Base-by-base conservation (phyloP, 1,140 invertebrate genomes). In the Hyphantria cunea region DNA sequence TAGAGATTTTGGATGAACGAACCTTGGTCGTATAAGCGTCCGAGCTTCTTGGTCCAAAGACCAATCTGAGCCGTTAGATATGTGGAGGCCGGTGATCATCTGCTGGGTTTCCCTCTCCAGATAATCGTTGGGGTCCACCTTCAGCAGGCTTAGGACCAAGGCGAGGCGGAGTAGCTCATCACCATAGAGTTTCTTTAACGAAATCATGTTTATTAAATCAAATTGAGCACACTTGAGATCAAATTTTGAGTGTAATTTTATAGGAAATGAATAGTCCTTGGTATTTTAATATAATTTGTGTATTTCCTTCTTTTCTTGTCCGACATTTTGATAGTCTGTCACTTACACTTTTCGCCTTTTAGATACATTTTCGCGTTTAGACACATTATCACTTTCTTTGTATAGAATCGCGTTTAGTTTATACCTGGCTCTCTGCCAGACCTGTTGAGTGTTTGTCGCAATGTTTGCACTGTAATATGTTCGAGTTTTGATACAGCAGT, bases 131-230 rank as follows among this genome's bases (percentile, higher is more conserved):
- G 95, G 93, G 78, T 96, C 94, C 0, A 95, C 93, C 70, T 95
- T 92, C 10, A 97, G 84, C 5, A 97, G 90, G 76, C 95, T 96
- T 12, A 97, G 90, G 13, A 97, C 89, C 56, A 97, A 85, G 6
- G 96, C 95, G 6, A 97, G 88, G 69, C 96, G 94, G 12, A 97
- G 87, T 49, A 97, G 88, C 86, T 96, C 96, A 76, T 97, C 95
- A 12, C 94, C 92, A 66, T 95, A 95, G 4, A 95, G 80, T 83
- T 96, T 96, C 84, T 96, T 96, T 64, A 95, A 80, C 56, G 93
- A 93, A 77, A 95, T 89, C 95, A 96, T 95, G 39, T 64, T 81
- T 37, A 6, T 54, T 41, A 60, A 68, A 52, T 70, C 68, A 71
- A 67, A 68, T 87, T 90, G 84, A 90, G 87, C 87, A 86, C 84